A percentile compares a stretch with the other conserved stretches of the same genome.
Conservation (phyloP, 2,797 vertebrate species). For the Manis pentadactyla region DNA sequence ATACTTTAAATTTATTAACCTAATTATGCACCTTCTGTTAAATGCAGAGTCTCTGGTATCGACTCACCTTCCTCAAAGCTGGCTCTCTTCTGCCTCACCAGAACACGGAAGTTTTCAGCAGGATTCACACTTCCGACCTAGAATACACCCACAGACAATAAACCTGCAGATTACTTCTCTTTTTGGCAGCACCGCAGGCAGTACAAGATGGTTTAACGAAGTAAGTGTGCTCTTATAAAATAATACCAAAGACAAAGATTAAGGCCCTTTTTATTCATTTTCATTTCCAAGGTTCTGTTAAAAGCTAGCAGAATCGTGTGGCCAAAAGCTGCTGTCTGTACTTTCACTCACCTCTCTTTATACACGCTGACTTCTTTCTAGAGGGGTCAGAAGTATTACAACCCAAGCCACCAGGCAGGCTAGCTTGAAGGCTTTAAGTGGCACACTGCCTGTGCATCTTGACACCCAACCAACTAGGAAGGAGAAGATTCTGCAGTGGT, state of each 20-base stretch:
- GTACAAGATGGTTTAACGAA: background rate
- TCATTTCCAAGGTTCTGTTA: background rate
- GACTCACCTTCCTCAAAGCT: conserved; percentile 93
- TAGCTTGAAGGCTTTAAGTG: conserved; percentile 18
- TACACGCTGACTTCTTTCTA: background rate
- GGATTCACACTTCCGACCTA: conserved; percentile 97
- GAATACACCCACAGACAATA: conserved; percentile 62
- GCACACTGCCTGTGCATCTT: background rate
- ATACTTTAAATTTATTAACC: background rate
- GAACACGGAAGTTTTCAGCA: conserved; percentile 90
- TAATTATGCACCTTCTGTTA: background rate
- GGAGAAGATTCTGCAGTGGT: background rate
- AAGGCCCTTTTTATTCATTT: background rate
- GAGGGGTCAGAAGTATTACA: conserved; percentile 20
- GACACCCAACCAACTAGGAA: conserved; percentile 37
- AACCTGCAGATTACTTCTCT: background rate
- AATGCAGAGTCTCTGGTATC: background rate
- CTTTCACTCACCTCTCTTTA: background rate
- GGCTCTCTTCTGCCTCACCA: conserved; percentile 91
- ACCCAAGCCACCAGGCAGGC: background rate
- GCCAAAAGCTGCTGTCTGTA: background rate
- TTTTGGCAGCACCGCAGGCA: conserved; percentile 5
- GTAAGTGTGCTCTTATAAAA: background rate
- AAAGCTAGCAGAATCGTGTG: background rate
- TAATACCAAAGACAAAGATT: conserved; percentile 37